Evolutionary conservation across 2,888 invertebrate species (phyloP).

Genomic region (Eristalinus aeneus): DNA sequence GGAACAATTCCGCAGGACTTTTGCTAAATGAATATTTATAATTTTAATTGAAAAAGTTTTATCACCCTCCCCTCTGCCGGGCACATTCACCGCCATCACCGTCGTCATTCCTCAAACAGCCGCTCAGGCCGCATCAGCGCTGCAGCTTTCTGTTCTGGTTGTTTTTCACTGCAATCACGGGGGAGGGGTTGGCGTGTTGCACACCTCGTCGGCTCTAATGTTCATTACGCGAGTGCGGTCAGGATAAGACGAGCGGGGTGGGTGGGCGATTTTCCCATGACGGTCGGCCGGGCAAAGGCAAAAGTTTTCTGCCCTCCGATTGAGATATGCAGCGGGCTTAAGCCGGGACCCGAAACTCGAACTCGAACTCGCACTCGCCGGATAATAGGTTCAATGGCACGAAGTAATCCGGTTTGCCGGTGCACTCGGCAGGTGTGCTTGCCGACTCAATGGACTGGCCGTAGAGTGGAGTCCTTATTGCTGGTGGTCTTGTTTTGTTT

Average conservation of each 20-base stretch:
- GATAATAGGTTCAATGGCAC: constrained; percentile 61
- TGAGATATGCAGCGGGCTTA: constrained; percentile 42
- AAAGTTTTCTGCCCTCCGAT: constrained; percentile 45
- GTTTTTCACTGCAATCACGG: constrained; percentile 49
- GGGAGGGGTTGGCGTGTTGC: neutral
- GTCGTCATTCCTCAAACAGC: no score
- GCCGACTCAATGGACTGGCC: neutral
- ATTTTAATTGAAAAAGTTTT: constrained; percentile 71
- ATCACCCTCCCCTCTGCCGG: neutral
- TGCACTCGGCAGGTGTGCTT: constrained; percentile 41
- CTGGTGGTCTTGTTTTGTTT: constrained; percentile 35
- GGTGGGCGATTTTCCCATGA: constrained; percentile 23
- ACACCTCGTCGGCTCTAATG: constrained; percentile 36
- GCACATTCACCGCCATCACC: neutral
- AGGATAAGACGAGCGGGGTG: constrained; percentile 11
- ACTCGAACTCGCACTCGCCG: constrained; percentile 14
- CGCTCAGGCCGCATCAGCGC: neutral
- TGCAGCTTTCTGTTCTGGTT: constrained; percentile 6
- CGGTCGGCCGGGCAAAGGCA: constrained; percentile 1
- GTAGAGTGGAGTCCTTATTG: constrained; percentile 28
- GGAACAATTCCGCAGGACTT: constrained; percentile 59
- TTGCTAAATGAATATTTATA: constrained; percentile 70
- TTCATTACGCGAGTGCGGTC: constrained; percentile 58
- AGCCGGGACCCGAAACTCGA: neutral
- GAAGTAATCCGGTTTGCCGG: constrained; percentile 58